These are phyloP conservation scores for Mastomys natalensis DNA, from an alignment of 2,113 vertebrate species.

Conservation along the genomic window DNA sequence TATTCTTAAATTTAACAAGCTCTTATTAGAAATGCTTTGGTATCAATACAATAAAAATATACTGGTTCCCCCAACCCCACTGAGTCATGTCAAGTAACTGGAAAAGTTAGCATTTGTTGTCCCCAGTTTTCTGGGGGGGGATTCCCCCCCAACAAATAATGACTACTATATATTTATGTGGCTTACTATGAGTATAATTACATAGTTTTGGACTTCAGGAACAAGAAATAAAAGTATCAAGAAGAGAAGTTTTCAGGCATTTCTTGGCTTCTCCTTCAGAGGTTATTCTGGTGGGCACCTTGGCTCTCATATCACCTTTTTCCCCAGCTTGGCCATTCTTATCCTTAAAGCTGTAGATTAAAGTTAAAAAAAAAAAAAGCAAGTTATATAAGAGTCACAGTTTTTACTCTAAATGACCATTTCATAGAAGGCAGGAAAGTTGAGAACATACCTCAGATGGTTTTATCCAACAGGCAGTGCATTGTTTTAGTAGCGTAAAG, in stretches of 20 bases:
- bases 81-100: slow-evolving; percentile 65
- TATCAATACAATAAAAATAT: slow-evolving; percentile 78
- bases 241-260: slow-evolving; percentile 71
- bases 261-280: slow-evolving; percentile 80
- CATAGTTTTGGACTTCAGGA: slow-evolving; percentile 45
- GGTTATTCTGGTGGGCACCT: slow-evolving; percentile 43
- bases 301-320: slow-evolving; percentile 88
- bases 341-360: slow-evolving; percentile 90
- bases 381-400: slow-evolving; percentile 52
- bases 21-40: slow-evolving; percentile 82
- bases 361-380: slow-evolving; percentile 65
- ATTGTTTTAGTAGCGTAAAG: slow-evolving; percentile 85
- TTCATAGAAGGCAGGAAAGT: slow-evolving; percentile 79
- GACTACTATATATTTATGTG: slow-evolving; percentile 64
- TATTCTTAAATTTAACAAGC: slow-evolving; percentile 80
- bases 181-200: slow-evolving; percentile 56
- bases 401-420: slow-evolving; percentile 70
- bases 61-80: not conserved
- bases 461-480: slow-evolving; percentile 85
- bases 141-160: slow-evolving; percentile 47
- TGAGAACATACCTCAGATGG: slow-evolving; percentile 84
- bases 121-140: not conserved
- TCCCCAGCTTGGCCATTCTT: slow-evolving; percentile 92
- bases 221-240: slow-evolving; percentile 76
- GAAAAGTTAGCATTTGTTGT: slow-evolving; percentile 55